A percentile compares a stretch with the other conserved stretches of the same genome.
These are phyloP conservation scores for Drosophila bipectinata DNA, from an alignment of 1,140 invertebrate species.

Conservation along the genomic window DNA sequence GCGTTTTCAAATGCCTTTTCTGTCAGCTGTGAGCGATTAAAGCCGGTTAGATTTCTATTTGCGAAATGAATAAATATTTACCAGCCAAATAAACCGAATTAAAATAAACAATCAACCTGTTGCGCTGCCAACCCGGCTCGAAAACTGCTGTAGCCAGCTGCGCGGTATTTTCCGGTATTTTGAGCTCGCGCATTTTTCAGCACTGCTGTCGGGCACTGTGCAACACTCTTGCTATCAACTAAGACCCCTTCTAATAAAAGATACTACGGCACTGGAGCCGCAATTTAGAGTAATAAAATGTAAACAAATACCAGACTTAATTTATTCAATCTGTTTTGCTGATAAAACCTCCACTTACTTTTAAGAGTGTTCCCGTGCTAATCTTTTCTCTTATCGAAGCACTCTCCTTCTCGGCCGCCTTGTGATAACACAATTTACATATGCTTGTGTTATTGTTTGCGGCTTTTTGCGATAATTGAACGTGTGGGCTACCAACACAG, in stretches of 20 bases:
- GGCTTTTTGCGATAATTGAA: constrained; percentile 49
- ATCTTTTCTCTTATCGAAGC: constrained; percentile 5
- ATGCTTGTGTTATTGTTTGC: constrained; percentile 37
- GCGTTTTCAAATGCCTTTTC: constrained; percentile 9
- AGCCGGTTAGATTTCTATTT: constrained; percentile 51
- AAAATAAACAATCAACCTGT: constrained; percentile 60
- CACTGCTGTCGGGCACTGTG: not conserved
- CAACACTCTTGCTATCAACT: too few species aligned
- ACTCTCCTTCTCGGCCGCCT: constrained; percentile 6
- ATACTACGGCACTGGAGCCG: not conserved
- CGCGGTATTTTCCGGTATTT: not conserved
- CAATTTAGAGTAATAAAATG: not conserved
- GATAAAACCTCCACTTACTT: not conserved
- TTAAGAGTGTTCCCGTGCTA: not conserved
- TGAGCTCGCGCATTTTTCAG: not conserved
- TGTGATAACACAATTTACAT: constrained; percentile 19
- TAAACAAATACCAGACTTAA: not conserved
- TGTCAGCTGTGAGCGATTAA: constrained; percentile 3
- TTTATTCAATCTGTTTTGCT: not conserved
- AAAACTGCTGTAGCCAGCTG: not conserved
- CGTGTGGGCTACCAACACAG: constrained; percentile 19
- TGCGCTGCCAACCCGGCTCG: constrained; percentile 37
- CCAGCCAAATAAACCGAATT: constrained; percentile 28
- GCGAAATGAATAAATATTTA: constrained; percentile 27
- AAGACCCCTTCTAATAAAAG: not conserved